A percentile compares a stretch with the other conserved stretches of the same genome.
These are phyloP conservation scores for Axea sp. DNA, from an alignment of 2,888 invertebrate genomes.

Conservation along the genomic window DNA sequence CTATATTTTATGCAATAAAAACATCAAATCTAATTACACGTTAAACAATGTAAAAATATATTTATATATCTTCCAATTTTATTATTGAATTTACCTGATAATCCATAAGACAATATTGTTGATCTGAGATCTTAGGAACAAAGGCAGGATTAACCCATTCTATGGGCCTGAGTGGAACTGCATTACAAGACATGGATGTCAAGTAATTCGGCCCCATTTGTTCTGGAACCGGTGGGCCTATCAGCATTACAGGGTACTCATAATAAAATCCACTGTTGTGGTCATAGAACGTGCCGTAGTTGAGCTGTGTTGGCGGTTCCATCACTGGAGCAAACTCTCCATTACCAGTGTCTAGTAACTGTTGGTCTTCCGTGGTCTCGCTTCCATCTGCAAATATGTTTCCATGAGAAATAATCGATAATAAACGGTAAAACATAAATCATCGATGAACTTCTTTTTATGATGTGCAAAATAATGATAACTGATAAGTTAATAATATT, in stretches of 20 bases:
- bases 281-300: slow-evolving; percentile 76
- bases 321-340: slow-evolving; percentile 69
- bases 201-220: slow-evolving; percentile 73
- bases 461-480: too few species aligned
- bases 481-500: too few species aligned
- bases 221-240: slow-evolving; percentile 77
- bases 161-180: slow-evolving; percentile 79
- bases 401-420: neutral
- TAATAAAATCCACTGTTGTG: slow-evolving; percentile 76
- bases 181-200: slow-evolving; percentile 78
- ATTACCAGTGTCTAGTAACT: slow-evolving; percentile 70
- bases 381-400: slow-evolving; percentile 72
- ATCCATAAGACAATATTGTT: slow-evolving; percentile 74
- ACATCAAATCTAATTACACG: too few species aligned
- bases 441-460: too few species aligned
- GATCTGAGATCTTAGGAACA: slow-evolving; percentile 73
- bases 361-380: slow-evolving; percentile 77
- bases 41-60: too few species aligned
- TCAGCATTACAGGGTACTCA: slow-evolving; percentile 78
- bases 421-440: too few species aligned
- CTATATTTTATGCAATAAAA: too few species aligned
- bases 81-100: slow-evolving; percentile 71
- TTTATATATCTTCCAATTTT: too few species aligned
- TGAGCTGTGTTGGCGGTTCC: slow-evolving; percentile 68
- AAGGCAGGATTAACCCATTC: slow-evolving; percentile 80